Base-by-base conservation (phyloP, 1,140 invertebrate species). In the Macrobrachium nipponense region DNA sequence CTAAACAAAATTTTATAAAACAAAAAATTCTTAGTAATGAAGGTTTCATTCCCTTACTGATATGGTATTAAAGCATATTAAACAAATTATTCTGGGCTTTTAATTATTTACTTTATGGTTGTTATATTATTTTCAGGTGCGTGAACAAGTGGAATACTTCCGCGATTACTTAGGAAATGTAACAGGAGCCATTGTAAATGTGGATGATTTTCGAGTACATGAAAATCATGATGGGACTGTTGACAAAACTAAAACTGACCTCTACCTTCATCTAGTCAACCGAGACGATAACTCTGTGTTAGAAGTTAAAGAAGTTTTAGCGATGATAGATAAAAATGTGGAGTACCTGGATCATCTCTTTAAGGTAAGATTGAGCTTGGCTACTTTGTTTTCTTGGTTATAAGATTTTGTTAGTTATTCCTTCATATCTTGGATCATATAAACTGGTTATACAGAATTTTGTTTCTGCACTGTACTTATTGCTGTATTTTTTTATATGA, bases 251-350 rank as follows among this genome's bases (percentile, higher is more conserved):
- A 96, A 97, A 90, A 98, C 97, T 2, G 97, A 98, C 91, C 92
- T 99, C 80, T 98, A 98, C 90, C 92, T 99, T 88, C 98, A 99
- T 91, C 94, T 98, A 76, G 97, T 99, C 7, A 94, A 98, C 91
- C 94, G 94, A 62, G 93, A 94, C 43, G 96, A 98, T 90, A 96
- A 98, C 92, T 96, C 96, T 7, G 97, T 98, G 43, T 92, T 98
- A 83, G 97, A 98, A 91, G 96, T 97, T 0, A 93, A 94, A 23
- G 94, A 96, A 90, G 96, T 97, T 20, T 93, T 96, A 78, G 94
- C 95, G 88, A 90, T 97, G 23, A 96, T 98, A 14, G 97, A 98
- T 91, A 94, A 96, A 88, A 97, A 98, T 91, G 97, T 97, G 80
- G 96, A 98, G 91, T 95, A 95, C 89, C 92, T 99, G 70, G 96